phyloP scores from a whole-genome alignment of 53 echinoderm and acorn worm species.

The Temnopleurus reevesii region DNA sequence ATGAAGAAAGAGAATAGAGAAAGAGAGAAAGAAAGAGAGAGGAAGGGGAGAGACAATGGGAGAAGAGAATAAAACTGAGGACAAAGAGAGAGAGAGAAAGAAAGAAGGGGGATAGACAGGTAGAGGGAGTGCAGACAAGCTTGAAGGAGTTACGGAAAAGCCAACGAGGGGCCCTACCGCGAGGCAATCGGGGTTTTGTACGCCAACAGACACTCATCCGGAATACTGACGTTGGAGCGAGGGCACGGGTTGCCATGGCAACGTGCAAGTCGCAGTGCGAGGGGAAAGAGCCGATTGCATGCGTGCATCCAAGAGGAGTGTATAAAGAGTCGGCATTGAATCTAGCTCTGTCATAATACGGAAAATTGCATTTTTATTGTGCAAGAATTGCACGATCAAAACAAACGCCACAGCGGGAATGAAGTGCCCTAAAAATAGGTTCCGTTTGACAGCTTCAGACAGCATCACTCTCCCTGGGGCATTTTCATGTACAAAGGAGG shows the following conservation, averaged over 20 bases:
- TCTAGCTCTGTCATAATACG: background rate
- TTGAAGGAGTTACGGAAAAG: background rate
- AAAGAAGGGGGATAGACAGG: background rate
- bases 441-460: background rate
- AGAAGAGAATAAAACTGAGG: background rate
- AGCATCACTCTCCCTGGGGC: background rate
- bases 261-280: background rate
- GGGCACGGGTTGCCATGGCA: conserved; percentile 22
- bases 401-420: background rate
- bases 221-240: background rate
- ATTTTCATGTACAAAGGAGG: background rate
- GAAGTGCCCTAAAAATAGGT: background rate
- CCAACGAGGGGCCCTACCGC: background rate
- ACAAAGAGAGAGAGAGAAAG: background rate
- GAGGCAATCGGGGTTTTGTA: background rate
- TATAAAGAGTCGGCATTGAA: background rate
- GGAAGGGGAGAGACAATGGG: background rate
- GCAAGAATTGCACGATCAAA: conserved; percentile 16
- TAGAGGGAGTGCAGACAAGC: background rate
- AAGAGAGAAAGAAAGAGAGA: background rate
- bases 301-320: too few species aligned
- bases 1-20: background rate
- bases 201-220: conserved; percentile 1
- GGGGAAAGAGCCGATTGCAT: background rate
- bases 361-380: conserved; percentile 4